phyloP scores from a whole-genome alignment of 2,888 invertebrate species.

The Mythimna albipuncta region DNA sequence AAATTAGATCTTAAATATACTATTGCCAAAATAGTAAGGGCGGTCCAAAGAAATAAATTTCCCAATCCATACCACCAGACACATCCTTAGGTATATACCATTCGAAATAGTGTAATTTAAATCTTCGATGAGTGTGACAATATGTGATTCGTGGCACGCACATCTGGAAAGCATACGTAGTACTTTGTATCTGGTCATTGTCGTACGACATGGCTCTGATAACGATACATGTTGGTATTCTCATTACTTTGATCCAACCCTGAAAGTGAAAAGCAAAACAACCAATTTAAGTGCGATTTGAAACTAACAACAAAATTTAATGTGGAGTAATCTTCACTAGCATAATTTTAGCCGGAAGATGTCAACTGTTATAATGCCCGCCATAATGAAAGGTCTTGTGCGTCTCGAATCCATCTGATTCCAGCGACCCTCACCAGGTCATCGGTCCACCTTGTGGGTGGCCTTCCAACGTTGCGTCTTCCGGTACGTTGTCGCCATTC shows the following conservation, averaged over 20 bases:
- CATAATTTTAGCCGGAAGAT: too few species aligned
- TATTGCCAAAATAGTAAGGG: conserved; percentile 2
- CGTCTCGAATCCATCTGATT: too few species aligned
- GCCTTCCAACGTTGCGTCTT: too few species aligned
- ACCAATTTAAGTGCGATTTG: neutral
- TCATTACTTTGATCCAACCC: conserved; percentile 76
- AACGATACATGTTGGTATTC: conserved; percentile 80
- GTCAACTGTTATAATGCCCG: too few species aligned
- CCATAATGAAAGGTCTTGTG: too few species aligned
- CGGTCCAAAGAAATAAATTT: conserved; percentile 44
- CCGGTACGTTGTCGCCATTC: too few species aligned
- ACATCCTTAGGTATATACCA: conserved; percentile 74
- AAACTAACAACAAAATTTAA: too few species aligned
- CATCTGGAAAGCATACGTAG: conserved; percentile 76
- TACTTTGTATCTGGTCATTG: conserved; percentile 70
- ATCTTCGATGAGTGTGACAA: conserved; percentile 70
- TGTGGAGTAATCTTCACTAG: too few species aligned
- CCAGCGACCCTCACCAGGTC: too few species aligned
- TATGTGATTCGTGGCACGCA: conserved; percentile 78
- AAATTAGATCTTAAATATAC: neutral
- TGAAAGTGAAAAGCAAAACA: conserved; percentile 59
- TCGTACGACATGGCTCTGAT: conserved; percentile 70
- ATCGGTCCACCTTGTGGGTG: too few species aligned
- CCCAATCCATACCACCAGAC: conserved; percentile 66
- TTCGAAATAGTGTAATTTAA: conserved; percentile 76